Base-by-base conservation (phyloP, 2,113 vertebrate species). In the Mus spicilegus region DNA sequence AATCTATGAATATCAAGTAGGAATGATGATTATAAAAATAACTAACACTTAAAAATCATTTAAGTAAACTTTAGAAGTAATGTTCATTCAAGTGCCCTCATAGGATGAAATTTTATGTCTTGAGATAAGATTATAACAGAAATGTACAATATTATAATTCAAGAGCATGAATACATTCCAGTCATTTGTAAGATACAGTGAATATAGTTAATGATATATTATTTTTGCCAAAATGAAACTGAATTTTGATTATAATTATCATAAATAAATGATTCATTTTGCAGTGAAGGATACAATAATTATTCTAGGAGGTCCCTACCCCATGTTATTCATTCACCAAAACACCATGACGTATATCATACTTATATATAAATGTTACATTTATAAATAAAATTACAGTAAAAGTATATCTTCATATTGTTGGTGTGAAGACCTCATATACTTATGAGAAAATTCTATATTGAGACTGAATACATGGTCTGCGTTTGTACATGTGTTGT, bases 1-100 rank as follows among this genome's bases (percentile, higher is more conserved):
- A 86, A 95, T 30, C 19, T 91, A 36, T 42, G 36, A 73, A 65
- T 90, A 84, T 56, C 77, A 87, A 95, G 51, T 70, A 95, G 24
- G 22, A 69, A 93, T 17, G 10, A 54, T 73, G 39, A 20, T 95
- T 85, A 51, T 39, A 91, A 94, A 95, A 90, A 36, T 26, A 81
- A 72, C 5, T 77, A 84, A 89, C 6, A 46, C 39, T 75, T 81
- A 4, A 56, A 85, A 84, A 67, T 2, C 51, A 36, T 78, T 58
- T 28, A n/a, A 89, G 33, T 13, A 69, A 39, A 51, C 69, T 95
- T 94, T 73, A 65, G 54, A 82, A 51, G 22, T 72, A 70, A 19
- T 24, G 24, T 82, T 63, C 30, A 77, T 78, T 77, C 3, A 58
- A 72, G 13, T 26, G 3, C 16, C 63, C 33, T 42, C 5, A 46